Evolutionary conservation across 2,113 vertebrate species (phyloP).

Genomic region (Aplodontia rufa): DNA sequence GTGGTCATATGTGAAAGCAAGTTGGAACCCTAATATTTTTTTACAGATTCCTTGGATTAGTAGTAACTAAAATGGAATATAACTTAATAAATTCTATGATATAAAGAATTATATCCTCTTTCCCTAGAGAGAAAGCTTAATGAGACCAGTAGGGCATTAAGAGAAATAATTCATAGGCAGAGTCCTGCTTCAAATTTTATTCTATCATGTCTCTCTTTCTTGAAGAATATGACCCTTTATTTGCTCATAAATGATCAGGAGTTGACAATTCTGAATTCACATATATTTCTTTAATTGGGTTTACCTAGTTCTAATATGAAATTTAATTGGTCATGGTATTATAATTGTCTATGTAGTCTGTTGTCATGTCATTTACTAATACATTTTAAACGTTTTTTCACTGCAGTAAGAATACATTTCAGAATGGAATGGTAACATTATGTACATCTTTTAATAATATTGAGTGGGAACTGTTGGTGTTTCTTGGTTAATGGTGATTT

Average conservation of each 20-base stretch:
- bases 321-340: neutral
- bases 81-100: neutral
- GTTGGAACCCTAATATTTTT: neutral
- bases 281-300: neutral
- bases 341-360: neutral
- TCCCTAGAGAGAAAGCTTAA: constrained; percentile 1
- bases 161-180: neutral
- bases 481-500: neutral
- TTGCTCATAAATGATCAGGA: neutral
- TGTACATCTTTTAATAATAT: neutral
- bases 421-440: neutral
- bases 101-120: constrained; percentile 18
- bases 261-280: neutral
- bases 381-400: neutral
- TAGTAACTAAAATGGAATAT: neutral
- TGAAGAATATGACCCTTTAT: neutral
- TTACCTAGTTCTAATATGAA: neutral
- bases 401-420: neutral
- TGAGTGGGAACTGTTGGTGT: neutral
- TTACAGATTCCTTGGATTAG: constrained; percentile 2
- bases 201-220: neutral
- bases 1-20: neutral
- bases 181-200: neutral
- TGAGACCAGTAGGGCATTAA: neutral
- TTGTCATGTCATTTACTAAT: neutral